phyloP scores from a whole-genome alignment of 2,113 vertebrate species.

The Salvelinus fontinalis region DNA sequence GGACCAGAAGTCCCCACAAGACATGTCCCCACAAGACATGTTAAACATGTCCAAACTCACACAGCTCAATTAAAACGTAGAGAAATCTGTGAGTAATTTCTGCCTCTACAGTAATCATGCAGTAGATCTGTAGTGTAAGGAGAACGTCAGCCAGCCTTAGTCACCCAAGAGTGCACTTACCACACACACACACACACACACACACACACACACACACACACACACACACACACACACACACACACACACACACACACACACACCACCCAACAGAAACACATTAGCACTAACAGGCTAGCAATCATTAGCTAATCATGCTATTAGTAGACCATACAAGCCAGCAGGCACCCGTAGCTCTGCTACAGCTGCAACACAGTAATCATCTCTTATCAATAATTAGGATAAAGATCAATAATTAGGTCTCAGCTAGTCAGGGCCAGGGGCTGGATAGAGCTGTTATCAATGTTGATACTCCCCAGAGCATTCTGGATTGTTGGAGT shows the following conservation, averaged over 20 bases:
- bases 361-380: conserved; percentile 47
- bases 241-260: background rate
- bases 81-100: conserved; percentile 77
- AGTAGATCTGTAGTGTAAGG: conserved; percentile 50
- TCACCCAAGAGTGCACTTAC: conserved; percentile 20
- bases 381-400: conserved; percentile 66
- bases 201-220: no score
- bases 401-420: conserved; percentile 68
- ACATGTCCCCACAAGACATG: no score
- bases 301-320: conserved; percentile 24
- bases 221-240: no score
- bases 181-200: no score
- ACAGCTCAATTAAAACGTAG: conserved; percentile 28
- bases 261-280: background rate
- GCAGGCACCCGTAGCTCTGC: conserved; percentile 40
- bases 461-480: conserved; percentile 2
- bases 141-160: conserved; percentile 48
- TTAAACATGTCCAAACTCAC: background rate
- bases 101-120: conserved; percentile 53
- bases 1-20: no score
- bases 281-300: conserved; percentile 4
- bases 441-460: background rate
- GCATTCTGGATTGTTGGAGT: conserved; percentile 15
- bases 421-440: conserved; percentile 32
- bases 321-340: conserved; percentile 40